phyloP scores from a whole-genome alignment of 2,888 invertebrate genomes.

The Blastobasis adustella region DNA sequence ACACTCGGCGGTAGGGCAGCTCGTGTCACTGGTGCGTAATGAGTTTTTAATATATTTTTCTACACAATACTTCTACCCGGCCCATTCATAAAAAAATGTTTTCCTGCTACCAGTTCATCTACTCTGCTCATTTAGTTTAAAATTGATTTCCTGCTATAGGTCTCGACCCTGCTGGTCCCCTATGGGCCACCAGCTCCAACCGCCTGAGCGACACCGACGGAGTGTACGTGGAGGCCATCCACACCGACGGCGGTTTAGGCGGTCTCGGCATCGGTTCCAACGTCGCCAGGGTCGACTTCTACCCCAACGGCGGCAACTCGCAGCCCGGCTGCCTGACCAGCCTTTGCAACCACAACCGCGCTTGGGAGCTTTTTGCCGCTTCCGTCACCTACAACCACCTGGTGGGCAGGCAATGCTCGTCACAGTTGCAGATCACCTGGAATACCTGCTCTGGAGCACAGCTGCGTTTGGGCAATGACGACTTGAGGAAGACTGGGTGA shows the following conservation, averaged over 20 bases:
- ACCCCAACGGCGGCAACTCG: constrained; percentile 72
- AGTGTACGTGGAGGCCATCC: constrained; percentile 47
- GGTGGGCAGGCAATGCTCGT: constrained; percentile 33
- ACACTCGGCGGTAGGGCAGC: constrained; percentile 25
- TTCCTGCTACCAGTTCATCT: no score
- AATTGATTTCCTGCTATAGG: constrained; percentile 19
- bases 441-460: constrained; percentile 36
- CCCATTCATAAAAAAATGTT: no score
- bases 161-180: constrained; percentile 50
- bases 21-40: constrained; percentile 14
- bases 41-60: constrained; percentile 28
- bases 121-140: no score
- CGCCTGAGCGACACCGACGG: constrained; percentile 41
- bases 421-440: constrained; percentile 28
- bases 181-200: constrained; percentile 36
- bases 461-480: constrained; percentile 41
- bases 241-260: constrained; percentile 59
- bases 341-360: constrained; percentile 48
- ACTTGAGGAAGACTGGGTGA: constrained; percentile 39
- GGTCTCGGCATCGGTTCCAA: constrained; percentile 61
- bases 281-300: constrained; percentile 74
- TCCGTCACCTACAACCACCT: constrained; percentile 43
- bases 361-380: constrained; percentile 47
- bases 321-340: constrained; percentile 45
- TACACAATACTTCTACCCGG: no score